Evolutionary conservation across 2,113 vertebrate species (phyloP), one percentile per base, ranked within the genome.

Genomic region (Tylochromis polylepis): DNA sequence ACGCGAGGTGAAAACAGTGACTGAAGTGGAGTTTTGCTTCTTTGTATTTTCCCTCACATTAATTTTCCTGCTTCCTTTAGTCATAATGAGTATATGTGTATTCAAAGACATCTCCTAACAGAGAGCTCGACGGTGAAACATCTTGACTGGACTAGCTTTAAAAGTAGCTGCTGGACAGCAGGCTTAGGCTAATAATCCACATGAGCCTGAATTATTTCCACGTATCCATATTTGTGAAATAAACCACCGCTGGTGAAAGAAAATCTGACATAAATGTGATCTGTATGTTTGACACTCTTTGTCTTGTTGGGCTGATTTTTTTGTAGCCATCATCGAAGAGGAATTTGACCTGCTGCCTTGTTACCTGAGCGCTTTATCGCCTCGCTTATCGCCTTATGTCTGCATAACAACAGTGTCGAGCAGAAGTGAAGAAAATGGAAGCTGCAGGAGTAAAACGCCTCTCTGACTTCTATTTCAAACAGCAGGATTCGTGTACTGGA

Each of bases 161-260:
- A 72, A 72, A 24, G 38, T n/a, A 24, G 14, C 38, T 46, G 38
- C 38, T 72, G 65, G 38, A 72, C 24, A 72, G 16, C 22, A 72
- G 38, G 24, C 16, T 51, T 75, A 20, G 29, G 70, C 43, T 75
- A 16, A 75, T 20, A 49, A 49, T 75, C 43, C 24, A 8, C 10
- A 51, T 8, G 70, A 31, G 24, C 70, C 24, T 72, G 51, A 72
- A 72, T 72, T 72, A 75, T 49, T 75, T 75, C 67, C 51, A 53
- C 3, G 9, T 4, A n/a, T 5, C 10, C 24, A 29, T 31, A 46
- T 75, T 75, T 75, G 70, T 75, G 24, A 49, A 75, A 75, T 75
- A 43, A 51, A 20, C 12, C 11, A 46, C 15, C 7, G 15, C 67
- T 46, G 41, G 14, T 46, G 67, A 72, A 72, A 72, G 38, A 43